A percentile compares a stretch with the other conserved stretches of the same genome.
These are phyloP conservation scores for Lymantria dispar DNA, from an alignment of 2,888 invertebrate species.

Conservation along the genomic window DNA sequence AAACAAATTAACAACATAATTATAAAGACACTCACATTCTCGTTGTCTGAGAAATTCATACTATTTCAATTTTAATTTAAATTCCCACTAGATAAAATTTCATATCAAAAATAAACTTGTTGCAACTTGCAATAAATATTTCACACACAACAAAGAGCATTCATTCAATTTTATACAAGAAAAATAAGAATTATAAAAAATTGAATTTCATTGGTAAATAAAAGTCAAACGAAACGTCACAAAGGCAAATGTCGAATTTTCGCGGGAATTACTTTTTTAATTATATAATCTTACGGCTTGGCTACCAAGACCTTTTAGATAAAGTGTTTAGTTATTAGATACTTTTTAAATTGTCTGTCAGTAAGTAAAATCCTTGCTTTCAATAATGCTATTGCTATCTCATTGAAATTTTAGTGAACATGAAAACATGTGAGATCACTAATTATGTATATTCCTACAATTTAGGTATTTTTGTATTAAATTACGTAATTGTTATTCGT, in stretches of 20 bases:
- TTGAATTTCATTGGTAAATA: constrained; percentile 44
- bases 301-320: too few relatives aligned
- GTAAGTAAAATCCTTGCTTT: too few relatives aligned
- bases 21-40: constrained; percentile 62
- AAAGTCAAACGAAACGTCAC: constrained; percentile 8
- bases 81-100: neutral
- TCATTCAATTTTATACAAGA: neutral
- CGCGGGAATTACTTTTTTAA: constrained; percentile 38
- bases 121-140: neutral
- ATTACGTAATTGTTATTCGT: too few relatives aligned
- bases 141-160: neutral
- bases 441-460: too few relatives aligned
- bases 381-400: too few relatives aligned
- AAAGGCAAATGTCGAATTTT: constrained; percentile 58
- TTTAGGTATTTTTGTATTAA: too few relatives aligned
- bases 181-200: constrained; percentile 6
- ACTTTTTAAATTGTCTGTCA: too few relatives aligned
- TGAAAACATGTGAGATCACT: too few relatives aligned
- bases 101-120: neutral
- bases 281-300: too few relatives aligned
- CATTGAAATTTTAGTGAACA: too few relatives aligned
- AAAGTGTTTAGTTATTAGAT: too few relatives aligned
- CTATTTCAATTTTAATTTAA: constrained; percentile 1
- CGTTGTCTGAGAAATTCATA: constrained; percentile 77
- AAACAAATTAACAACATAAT: neutral